Conservation (phyloP, 2,113 vertebrate species). For the Heterocephalus glaber region DNA sequence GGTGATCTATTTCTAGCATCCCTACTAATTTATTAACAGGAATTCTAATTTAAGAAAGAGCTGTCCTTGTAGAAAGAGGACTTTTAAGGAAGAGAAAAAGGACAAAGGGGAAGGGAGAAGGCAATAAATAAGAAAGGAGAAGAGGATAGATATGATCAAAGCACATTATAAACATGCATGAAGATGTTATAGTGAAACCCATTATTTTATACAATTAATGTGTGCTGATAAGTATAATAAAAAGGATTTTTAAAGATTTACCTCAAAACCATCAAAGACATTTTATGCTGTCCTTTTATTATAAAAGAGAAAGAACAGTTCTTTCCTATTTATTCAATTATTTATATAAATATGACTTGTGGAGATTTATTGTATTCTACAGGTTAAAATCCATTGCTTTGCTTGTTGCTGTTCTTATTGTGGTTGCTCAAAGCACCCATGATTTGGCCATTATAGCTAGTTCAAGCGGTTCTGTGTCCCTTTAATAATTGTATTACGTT, state of each 20-base stretch:
- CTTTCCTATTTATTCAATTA: slow-evolving; percentile 21
- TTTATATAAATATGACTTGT: neutral
- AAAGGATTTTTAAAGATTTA: neutral
- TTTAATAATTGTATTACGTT: neutral
- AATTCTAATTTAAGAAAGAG: slow-evolving; percentile 20
- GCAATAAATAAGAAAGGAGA: neutral
- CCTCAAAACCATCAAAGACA: neutral
- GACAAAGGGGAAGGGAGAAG: neutral
- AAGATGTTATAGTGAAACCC: neutral
- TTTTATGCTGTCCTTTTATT: neutral
- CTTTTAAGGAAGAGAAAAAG: neutral
- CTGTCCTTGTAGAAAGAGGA: neutral
- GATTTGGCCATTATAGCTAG: neutral
- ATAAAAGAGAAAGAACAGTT: neutral
- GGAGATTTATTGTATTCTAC: slow-evolving; percentile 6
- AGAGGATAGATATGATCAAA: neutral
- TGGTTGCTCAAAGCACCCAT: neutral
- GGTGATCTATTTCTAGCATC: neutral
- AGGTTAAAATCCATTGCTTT: neutral
- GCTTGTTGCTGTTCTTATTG: neutral
- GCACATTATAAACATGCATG: neutral
- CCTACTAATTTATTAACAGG: neutral
- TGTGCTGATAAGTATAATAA: neutral
- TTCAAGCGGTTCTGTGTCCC: neutral
- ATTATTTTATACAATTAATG: neutral